A percentile compares a stretch with the other conserved stretches of the same genome.
phyloP scores from a whole-genome alignment of 1,140 invertebrate genomes.

The Zaprionus capensis region DNA sequence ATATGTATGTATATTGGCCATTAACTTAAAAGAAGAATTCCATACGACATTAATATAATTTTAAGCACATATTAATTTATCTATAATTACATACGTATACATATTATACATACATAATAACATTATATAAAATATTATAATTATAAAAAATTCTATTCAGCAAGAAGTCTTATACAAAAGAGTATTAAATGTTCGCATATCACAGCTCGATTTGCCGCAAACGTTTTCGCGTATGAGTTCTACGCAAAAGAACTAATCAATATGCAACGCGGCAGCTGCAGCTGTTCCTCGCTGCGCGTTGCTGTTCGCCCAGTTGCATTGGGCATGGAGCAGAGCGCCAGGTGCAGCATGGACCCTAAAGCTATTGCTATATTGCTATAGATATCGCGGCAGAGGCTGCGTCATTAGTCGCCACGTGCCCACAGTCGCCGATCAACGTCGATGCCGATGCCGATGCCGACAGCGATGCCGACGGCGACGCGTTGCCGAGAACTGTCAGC shows the following conservation, averaged over 20 bases:
- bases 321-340: constrained; percentile 5
- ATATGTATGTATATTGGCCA: too few species aligned
- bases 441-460: neutral
- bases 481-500: constrained; percentile 20
- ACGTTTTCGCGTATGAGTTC: neutral
- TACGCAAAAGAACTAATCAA: constrained; percentile 5
- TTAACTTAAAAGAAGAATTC: too few species aligned
- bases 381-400: neutral
- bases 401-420: constrained; percentile 60
- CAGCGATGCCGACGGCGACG: constrained; percentile 6
- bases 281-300: neutral
- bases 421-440: constrained; percentile 8
- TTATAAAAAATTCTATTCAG: neutral
- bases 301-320: neutral
- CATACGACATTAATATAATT: too few species aligned
- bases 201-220: neutral
- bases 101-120: neutral
- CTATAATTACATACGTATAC: neutral
- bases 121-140: neutral
- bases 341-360: constrained; percentile 1
- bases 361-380: neutral
- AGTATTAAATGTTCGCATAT: neutral
- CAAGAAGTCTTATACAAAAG: neutral
- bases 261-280: constrained; percentile 1
- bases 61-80: neutral